Conservation (phyloP, 2,888 invertebrate genomes). For the Odontothrips loti region DNA sequence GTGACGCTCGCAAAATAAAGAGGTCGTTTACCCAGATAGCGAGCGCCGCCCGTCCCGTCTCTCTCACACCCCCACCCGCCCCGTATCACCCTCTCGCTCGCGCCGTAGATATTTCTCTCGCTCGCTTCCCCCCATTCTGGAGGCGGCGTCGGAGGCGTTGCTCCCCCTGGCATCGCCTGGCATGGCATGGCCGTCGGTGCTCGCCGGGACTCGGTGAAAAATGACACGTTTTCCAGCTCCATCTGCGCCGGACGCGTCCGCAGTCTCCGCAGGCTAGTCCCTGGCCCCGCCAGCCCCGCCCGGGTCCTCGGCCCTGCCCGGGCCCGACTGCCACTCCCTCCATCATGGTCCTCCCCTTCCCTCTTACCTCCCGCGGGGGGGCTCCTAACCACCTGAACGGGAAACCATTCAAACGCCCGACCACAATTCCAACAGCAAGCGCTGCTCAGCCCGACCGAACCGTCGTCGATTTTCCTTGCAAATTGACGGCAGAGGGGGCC, state of each 20-base stretch:
- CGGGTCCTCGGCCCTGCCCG: neutral
- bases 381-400: neutral
- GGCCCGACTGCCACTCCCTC: neutral
- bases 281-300: neutral
- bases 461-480: neutral
- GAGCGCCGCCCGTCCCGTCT: neutral
- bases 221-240: constrained; percentile 18
- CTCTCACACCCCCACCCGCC: neutral
- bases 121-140: neutral
- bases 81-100: neutral
- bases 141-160: too few species aligned
- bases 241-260: neutral
- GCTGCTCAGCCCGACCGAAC: neutral
- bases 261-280: neutral
- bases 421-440: neutral
- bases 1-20: neutral
- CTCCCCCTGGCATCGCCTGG: too few species aligned
- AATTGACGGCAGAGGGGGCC: neutral
- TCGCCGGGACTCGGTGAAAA: neutral
- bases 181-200: too few species aligned
- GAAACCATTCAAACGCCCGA: neutral
- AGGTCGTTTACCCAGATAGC: constrained; percentile 16
- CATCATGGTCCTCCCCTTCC: neutral
- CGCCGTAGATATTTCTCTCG: neutral
- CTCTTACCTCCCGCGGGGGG: neutral